These are phyloP conservation scores for Plecotus auritus DNA, from an alignment of 2,113 vertebrate genomes.

Conservation along the genomic window DNA sequence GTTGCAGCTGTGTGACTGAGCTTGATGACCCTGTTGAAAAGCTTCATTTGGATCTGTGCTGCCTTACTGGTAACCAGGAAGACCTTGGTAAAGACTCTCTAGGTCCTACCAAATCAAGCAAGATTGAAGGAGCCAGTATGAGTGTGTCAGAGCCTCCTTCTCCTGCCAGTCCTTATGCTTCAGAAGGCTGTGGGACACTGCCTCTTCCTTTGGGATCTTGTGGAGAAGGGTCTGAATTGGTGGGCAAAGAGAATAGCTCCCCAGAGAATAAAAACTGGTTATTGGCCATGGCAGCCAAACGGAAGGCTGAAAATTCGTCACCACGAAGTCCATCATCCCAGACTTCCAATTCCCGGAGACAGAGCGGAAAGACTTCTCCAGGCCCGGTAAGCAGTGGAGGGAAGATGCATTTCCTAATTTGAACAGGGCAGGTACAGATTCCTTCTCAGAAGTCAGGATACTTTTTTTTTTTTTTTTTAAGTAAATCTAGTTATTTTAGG, in stretches of 20 bases:
- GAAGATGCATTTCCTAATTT: not conserved
- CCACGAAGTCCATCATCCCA: conserved; percentile 63
- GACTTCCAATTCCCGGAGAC: conserved; percentile 80
- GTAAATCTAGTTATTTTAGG: not conserved
- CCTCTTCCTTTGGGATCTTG: conserved; percentile 61
- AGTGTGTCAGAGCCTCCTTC: conserved; percentile 57
- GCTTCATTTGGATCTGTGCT: conserved; percentile 78
- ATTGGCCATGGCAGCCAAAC: conserved; percentile 87
- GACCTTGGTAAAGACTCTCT: conserved; percentile 54
- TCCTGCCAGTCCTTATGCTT: conserved; percentile 46
- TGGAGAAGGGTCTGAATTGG: conserved; percentile 59
- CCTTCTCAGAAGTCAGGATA: not conserved
- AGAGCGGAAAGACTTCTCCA: conserved; percentile 78
- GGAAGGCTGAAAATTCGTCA: conserved; percentile 74
- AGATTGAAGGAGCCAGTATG: not conserved
- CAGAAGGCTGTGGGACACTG: conserved; percentile 47
- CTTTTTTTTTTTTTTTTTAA: not conserved
- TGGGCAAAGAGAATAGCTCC: conserved; percentile 91
- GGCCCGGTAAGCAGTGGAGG: conserved; percentile 77
- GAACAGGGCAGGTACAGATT: not conserved
- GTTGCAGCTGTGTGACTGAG: conserved; percentile 85
- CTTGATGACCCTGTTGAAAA: conserved; percentile 84
- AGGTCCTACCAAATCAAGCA: conserved; percentile 49
- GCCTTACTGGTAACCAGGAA: conserved; percentile 66
- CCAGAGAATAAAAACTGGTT: conserved; percentile 89